Base-by-base conservation (phyloP, 2,797 vertebrate species). In the Remorina albescens region DNA sequence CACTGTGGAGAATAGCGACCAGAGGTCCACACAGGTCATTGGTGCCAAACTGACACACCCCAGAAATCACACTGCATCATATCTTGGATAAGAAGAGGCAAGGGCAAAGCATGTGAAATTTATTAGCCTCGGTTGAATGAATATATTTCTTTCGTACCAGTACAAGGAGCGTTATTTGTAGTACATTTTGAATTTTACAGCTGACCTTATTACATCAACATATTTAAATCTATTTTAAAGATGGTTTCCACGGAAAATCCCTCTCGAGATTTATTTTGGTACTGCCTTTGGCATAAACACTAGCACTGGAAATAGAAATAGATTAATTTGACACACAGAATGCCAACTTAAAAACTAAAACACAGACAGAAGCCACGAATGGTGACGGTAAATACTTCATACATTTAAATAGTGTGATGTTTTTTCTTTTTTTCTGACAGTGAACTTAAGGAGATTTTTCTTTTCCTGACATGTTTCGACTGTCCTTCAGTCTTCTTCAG, bases 251-350 rank as follows among this genome's bases (percentile, higher is more conserved):
- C 67, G n/a, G 36, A 57, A 89, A 88, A 83, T 86, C 80, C 72
- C 82, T 86, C 61, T 71, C 64, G 68, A 85, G 81, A 78, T 80
- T 85, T 72, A n/a, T 46, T 74, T 76, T 55, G 65, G 81, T 75
- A 58, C 70, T 62, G 79, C 88, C 85, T 76, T 80, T 89, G 81
- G 88, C 84, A 88, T 90, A 90, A 93, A 91, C 89, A 92, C 34
- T 76, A 71, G 19, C 51, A 72, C 71, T 82, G 36, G 76, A 88
- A 89, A 86, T 86, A 87, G 81, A 89, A 80, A 47, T 83, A 71
- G 82, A 88, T 87, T 87, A 86, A 89, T 90, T 83, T 89, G 88
- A 90, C 67, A 80, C 74, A 88, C 57, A 71, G 61, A 85, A 84
- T 74, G 67, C 64, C 72, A 84, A 74, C 57, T 80, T 83, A 67